phyloP scores from a whole-genome alignment of 1,140 invertebrate genomes.

The Trichonephila clavata region DNA sequence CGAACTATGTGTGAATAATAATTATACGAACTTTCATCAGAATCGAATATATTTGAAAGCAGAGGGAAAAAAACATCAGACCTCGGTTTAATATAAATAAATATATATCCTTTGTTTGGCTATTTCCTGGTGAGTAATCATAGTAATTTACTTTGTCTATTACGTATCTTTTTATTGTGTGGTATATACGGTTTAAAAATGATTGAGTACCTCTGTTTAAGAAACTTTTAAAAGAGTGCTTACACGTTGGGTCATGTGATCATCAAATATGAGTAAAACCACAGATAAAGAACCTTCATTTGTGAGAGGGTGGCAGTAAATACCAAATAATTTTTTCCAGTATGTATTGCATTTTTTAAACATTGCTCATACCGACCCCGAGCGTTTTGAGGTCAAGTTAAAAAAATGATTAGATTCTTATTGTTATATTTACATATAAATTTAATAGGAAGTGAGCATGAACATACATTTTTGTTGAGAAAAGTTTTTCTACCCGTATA shows the following conservation, averaged over 20 bases:
- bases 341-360: not conserved
- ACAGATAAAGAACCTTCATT: not conserved
- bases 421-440: no score
- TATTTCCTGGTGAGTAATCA: constrained; percentile 24
- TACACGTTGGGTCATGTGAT: not conserved
- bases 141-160: constrained; percentile 1
- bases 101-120: constrained; percentile 28
- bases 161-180: constrained; percentile 9
- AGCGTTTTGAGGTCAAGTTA: not conserved
- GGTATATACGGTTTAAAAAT: not conserved
- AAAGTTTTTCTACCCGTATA: no score
- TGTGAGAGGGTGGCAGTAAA: not conserved
- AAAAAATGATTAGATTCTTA: no score
- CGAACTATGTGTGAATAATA: not conserved
- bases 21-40: not conserved
- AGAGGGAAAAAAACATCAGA: constrained; percentile 15
- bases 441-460: no score
- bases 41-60: constrained; percentile 32
- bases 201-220: not conserved
- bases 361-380: not conserved
- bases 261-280: not conserved
- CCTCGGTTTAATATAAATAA: constrained; percentile 42
- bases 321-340: not conserved
- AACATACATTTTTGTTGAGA: no score
- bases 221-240: not conserved